Evolutionary conservation across 2,797 vertebrate genomes (phyloP).

Genomic region (Enteromius thamalakanensis): DNA sequence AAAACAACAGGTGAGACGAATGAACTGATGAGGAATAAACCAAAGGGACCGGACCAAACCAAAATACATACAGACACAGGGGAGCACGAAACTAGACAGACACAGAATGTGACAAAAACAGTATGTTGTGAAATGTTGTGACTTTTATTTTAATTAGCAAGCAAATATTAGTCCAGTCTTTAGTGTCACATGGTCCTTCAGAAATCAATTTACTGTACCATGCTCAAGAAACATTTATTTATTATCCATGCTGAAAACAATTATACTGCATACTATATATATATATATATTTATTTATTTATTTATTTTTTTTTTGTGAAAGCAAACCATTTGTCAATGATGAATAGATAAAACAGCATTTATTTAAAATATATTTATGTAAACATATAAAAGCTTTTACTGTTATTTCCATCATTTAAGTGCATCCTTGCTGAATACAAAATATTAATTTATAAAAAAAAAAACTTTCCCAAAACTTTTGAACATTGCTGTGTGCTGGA

Average conservation of each 20-base stretch:
- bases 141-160: not conserved
- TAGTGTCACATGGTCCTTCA: not conserved
- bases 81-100: no score
- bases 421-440: not conserved
- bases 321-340: not conserved
- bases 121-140: not conserved
- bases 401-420: not conserved
- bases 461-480: not conserved
- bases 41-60: no score
- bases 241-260: not conserved
- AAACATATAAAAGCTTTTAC: not conserved
- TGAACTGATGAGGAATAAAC: no score
- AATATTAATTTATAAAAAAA: not conserved
- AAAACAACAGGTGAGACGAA: no score
- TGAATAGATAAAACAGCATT: not conserved
- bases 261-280: not conserved
- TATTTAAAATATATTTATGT: not conserved
- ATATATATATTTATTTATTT: no score
- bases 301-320: not conserved
- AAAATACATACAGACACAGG: no score
- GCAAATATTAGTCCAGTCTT: no score
- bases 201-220: not conserved
- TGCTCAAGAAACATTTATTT: not conserved
- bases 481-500: not conserved
- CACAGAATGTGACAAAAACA: no score